Percentiles rank a stretch among this genome's conserved stretches.
phyloP scores from a whole-genome alignment of 2,888 invertebrate genomes.

The Bugula neritina region DNA sequence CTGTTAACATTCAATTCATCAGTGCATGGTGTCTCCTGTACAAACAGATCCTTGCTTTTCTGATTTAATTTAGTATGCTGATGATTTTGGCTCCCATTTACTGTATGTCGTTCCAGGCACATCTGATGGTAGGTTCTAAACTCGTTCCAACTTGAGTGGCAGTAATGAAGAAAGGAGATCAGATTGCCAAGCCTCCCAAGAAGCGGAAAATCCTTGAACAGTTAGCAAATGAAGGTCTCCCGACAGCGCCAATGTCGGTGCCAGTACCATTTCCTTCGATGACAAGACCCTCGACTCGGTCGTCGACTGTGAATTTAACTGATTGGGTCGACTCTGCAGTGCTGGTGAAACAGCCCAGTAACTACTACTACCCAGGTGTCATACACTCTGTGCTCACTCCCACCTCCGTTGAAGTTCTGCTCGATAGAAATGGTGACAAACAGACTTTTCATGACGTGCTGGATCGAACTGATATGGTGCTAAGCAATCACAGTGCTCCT shows the following conservation, averaged over 20 bases:
- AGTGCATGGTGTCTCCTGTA: too few relatives aligned
- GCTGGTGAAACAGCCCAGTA: conserved; percentile 74
- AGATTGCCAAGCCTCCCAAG: conserved; percentile 73
- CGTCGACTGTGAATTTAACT: conserved; percentile 65
- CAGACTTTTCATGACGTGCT: conserved; percentile 66
- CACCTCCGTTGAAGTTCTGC: conserved; percentile 70
- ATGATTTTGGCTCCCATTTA: too few relatives aligned
- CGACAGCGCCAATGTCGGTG: too few relatives aligned
- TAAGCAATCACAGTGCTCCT: conserved; percentile 85
- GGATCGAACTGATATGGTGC: conserved; percentile 72
- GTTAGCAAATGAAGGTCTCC: conserved; percentile 33
- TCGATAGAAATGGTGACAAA: conserved; percentile 70
- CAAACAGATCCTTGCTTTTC: too few relatives aligned
- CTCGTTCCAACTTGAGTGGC: too few relatives aligned
- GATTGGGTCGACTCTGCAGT: conserved; percentile 92
- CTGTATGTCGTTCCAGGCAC: too few relatives aligned
- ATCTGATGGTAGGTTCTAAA: too few relatives aligned
- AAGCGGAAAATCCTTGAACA: conserved; percentile 66
- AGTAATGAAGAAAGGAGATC: not conserved
- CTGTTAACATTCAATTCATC: too few relatives aligned
- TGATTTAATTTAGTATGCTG: too few relatives aligned
- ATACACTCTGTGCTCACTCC: conserved; percentile 59
- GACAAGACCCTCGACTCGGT: conserved; percentile 34
- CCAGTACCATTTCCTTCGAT: conserved; percentile 27
- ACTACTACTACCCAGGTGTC: conserved; percentile 75